Base-by-base conservation (phyloP, 2,888 invertebrate species). In the Ceratothoa steindachneri region DNA sequence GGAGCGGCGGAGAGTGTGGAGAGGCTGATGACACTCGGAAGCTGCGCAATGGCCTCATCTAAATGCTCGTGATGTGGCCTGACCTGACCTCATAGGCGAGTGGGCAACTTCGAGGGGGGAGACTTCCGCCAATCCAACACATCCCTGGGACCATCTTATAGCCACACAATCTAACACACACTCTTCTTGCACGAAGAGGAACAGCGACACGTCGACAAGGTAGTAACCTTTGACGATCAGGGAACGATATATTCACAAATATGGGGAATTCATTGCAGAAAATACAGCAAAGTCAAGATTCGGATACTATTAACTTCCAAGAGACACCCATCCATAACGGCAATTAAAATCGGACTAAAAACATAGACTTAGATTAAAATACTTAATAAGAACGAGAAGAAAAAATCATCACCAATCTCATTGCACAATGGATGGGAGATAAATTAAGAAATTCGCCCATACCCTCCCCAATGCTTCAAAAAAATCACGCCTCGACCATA, bases 21-120 rank as follows among this genome's bases (percentile, higher is more conserved):
- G 15, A 55, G 19, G 7, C 55, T 22, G 55, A n/a, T n/a, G n/a
- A n/a, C n/a, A n/a, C 7, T 22, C 24, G 12, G 19, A 55, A 55
- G 55, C 55, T 55, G 55, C 19, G 24, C 55, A 55, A 7, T 55
- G 15, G 41, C 41, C 41, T 15, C 24, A 7, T 55, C 19, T 55
- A 7, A 55, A 55, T 19, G 5, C 55, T 19, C 55, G 15, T 41
- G 41, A 41, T 41, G 41, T 9, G 41, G 41, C 41, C 41, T 41
- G 7, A 9, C 41, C 15, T 41, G 41, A 15, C 41, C 41, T n/a
- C n/a, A 41, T 9, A 52, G 60, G 68, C 24, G 71, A 72, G 77
- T 77, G 73, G 52, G 31, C 24, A 72, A 22, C 71, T 71, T 77
- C 70, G 77, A 68, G 69, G 77, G 77, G 77, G 77, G 77, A 77